Conservation (phyloP, 1,140 invertebrate species). For the Brachionus rubens region DNA sequence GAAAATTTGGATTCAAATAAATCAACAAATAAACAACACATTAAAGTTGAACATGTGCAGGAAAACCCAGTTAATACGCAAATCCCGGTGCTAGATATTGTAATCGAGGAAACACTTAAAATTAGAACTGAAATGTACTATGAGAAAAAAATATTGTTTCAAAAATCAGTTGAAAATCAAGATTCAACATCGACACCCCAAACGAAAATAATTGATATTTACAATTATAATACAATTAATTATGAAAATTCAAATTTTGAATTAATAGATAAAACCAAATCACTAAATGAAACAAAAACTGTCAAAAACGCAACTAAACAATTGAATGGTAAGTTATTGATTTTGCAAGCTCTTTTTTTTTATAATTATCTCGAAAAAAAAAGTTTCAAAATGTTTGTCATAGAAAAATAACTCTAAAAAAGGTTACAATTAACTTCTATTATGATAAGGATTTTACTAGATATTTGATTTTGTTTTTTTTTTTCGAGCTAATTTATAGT, state of each 20-base stretch:
- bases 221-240: slow-evolving; percentile 6
- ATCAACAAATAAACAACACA: neutral
- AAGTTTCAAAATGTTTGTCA: too few relatives aligned
- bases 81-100: neutral
- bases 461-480: too few relatives aligned
- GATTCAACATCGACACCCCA: neutral
- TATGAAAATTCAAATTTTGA: neutral
- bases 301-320: too few relatives aligned
- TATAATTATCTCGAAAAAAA: too few relatives aligned
- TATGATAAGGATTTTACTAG: too few relatives aligned
- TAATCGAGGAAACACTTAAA: slow-evolving; percentile 17
- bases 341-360: too few relatives aligned
- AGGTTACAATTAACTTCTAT: too few relatives aligned
- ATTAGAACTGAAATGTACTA: slow-evolving; percentile 19
- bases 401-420: too few relatives aligned
- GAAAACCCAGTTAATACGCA: neutral
- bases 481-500: too few relatives aligned
- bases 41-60: neutral
- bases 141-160: neutral
- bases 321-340: too few relatives aligned
- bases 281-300: neutral
- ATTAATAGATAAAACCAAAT: neutral
- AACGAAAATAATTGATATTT: slow-evolving; percentile 6
- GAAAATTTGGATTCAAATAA: too few relatives aligned
- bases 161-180: neutral